phyloP scores from a whole-genome alignment of 2,888 invertebrate species.

The Erynnis tages region DNA sequence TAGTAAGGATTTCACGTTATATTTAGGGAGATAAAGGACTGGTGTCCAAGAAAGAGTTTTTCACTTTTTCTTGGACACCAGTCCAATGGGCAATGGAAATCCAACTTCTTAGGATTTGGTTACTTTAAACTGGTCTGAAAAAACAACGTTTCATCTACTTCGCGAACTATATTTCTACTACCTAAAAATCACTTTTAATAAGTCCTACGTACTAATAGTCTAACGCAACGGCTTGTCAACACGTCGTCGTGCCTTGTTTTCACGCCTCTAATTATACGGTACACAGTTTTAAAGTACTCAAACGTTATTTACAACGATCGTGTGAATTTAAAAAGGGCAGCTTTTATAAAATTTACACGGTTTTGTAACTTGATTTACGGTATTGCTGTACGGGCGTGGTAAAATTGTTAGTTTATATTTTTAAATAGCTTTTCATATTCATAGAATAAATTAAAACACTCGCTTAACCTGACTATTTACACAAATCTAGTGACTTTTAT shows the following conservation, averaged over 20 bases:
- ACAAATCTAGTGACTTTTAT: not conserved
- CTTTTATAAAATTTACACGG: conserved; percentile 34
- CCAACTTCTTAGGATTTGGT: too few species aligned
- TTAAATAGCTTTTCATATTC: conserved; percentile 23
- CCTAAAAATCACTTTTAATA: too few species aligned
- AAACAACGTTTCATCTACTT: too few species aligned
- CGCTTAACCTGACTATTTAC: not conserved
- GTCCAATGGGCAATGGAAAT: too few species aligned
- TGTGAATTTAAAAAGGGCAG: conserved; percentile 30
- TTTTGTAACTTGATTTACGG: conserved; percentile 27
- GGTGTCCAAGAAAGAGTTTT: too few species aligned
- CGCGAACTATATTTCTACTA: too few species aligned
- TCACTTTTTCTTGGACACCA: too few species aligned
- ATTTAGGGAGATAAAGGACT: too few species aligned
- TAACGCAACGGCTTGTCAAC: conserved; percentile 23
- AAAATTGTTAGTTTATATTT: conserved; percentile 14
- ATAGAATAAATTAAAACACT: conserved; percentile 18
- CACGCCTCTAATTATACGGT: conserved; percentile 17
- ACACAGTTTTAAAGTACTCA: conserved; percentile 43
- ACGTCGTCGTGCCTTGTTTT: conserved; percentile 10
- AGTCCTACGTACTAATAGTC: too few species aligned
- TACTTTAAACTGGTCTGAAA: too few species aligned
- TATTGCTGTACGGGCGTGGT: conserved; percentile 10
- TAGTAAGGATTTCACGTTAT: too few species aligned
- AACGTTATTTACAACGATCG: conserved; percentile 47